Conservation (phyloP, 1,140 invertebrate genomes). For the Dendroctonus ponderosae region DNA sequence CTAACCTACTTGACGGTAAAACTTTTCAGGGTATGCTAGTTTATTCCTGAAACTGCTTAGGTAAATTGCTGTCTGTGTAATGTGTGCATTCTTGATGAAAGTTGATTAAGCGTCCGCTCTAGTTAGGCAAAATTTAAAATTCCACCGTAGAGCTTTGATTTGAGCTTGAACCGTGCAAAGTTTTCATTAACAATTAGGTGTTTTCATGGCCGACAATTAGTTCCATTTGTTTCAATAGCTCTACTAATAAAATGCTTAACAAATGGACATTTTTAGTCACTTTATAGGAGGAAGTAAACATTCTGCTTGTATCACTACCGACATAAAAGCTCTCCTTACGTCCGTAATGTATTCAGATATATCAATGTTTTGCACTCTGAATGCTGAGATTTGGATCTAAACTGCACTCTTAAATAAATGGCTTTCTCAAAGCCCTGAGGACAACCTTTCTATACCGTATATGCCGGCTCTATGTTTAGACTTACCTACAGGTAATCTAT, state of each 20-base stretch:
- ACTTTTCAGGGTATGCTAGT: constrained; percentile 36
- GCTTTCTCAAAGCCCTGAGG: constrained; percentile 21
- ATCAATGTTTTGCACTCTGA: constrained; percentile 24
- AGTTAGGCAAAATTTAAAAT: constrained; percentile 17
- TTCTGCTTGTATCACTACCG: constrained; percentile 16
- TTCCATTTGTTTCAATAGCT: too few relatives aligned
- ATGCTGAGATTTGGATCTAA: constrained; percentile 23
- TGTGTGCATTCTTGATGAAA: constrained; percentile 38
- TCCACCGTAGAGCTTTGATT: neutral
- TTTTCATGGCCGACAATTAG: too few relatives aligned
- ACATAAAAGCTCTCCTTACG: constrained; percentile 19
- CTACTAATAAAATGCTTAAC: neutral
- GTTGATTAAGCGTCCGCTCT: constrained; percentile 33
- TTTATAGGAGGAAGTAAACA: constrained; percentile 15
- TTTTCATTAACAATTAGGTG: too few relatives aligned
- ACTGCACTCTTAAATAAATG: constrained; percentile 26
- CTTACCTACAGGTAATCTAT: constrained; percentile 8
- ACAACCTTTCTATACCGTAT: constrained; percentile 19
- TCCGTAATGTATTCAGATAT: constrained; percentile 22
- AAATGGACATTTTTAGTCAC: constrained; percentile 9
- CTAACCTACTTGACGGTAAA: constrained; percentile 32
- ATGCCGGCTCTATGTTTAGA: constrained; percentile 12
- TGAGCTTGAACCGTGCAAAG: too few relatives aligned
- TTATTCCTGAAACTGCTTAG: constrained; percentile 36
- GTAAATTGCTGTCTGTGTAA: constrained; percentile 37